These are phyloP conservation scores for Troides helena DNA, from an alignment of 2,888 invertebrate genomes.

Conservation along the genomic window DNA sequence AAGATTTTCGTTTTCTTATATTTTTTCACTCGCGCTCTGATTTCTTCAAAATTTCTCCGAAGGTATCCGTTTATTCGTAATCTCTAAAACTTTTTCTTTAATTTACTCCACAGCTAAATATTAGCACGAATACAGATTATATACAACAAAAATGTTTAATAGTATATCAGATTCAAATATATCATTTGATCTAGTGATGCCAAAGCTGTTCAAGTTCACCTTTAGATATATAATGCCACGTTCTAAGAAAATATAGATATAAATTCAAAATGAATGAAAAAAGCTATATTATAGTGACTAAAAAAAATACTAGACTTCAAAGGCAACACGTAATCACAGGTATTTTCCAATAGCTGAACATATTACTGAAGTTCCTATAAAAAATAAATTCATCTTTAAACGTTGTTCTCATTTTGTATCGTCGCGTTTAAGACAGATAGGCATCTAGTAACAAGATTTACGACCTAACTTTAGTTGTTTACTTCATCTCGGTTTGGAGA, in stretches of 20 bases:
- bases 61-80: background rate
- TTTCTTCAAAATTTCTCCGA: background rate
- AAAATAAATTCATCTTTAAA: slow-evolving; percentile 40
- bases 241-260: too few species aligned
- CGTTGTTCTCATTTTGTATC: slow-evolving; percentile 40
- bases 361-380: slow-evolving; percentile 5
- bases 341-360: background rate
- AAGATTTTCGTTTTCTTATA: slow-evolving; percentile 11
- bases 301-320: too few species aligned
- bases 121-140: too few species aligned
- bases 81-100: too few species aligned
- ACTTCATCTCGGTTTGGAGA: slow-evolving; percentile 26
- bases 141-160: too few species aligned
- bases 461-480: slow-evolving; percentile 44
- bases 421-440: slow-evolving; percentile 24
- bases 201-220: too few species aligned
- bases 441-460: slow-evolving; percentile 48
- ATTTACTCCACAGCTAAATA: too few species aligned
- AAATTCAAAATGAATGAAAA: too few species aligned
- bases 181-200: too few species aligned
- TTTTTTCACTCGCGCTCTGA: slow-evolving; percentile 6
- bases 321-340: background rate
- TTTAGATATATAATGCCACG: too few species aligned
- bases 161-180: too few species aligned
- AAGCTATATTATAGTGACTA: too few species aligned